A percentile compares a stretch with the other conserved stretches of the same genome.
These are phyloP conservation scores for Andrena chrysosceles DNA, from an alignment of 2,888 invertebrate species.

Conservation along the genomic window DNA sequence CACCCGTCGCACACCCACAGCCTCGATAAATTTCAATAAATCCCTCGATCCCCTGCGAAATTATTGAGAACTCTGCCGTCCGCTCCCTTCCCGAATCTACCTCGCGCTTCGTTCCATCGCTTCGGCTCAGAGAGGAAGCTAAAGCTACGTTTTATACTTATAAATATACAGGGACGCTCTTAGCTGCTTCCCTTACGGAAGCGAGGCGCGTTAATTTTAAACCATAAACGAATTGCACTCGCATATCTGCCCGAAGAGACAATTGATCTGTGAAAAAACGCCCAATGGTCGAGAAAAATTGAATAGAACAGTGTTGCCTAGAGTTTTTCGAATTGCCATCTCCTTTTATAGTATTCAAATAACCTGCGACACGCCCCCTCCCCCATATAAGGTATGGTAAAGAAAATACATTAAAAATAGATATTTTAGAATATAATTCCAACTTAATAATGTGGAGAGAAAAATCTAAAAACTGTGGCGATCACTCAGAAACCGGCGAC, in stretches of 20 bases:
- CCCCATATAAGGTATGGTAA: no score
- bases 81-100: slow-evolving; percentile 8
- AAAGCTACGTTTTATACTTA: slow-evolving; percentile 4
- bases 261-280: not conserved
- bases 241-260: not conserved
- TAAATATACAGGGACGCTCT: not conserved
- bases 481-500: no score
- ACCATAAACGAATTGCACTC: not conserved
- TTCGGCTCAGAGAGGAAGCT: not conserved
- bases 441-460: no score
- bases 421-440: no score
- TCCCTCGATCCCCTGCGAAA: not conserved
- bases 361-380: no score
- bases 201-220: not conserved
- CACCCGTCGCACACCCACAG: slow-evolving; percentile 10
- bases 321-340: no score
- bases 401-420: no score
- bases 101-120: not conserved
- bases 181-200: not conserved
- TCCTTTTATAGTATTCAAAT: no score
- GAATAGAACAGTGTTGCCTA: no score
- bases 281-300: no score
- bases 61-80: slow-evolving; percentile 9
- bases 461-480: no score
- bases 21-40: not conserved